Evolutionary conservation across 1,140 invertebrate species (phyloP), one percentile per base, ranked within the genome.

Genomic region (Sycobia sp.): DNA sequence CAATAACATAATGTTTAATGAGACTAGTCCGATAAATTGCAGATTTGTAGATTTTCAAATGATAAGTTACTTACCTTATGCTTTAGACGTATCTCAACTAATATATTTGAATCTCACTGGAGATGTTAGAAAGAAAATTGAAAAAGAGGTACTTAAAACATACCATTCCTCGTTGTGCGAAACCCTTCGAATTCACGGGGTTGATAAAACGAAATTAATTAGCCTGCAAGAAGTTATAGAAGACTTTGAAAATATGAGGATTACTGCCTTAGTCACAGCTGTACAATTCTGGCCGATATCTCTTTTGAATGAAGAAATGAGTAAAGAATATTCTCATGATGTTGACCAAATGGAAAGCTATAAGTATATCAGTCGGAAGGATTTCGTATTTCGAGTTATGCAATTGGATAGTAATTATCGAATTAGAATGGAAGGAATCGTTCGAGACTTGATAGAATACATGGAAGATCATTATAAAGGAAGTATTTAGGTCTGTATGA

Each of bases 1-100:
- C 9, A 60, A 60, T 22, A 60, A 60, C 18, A n/a, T 60, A 1
- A 49, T 59, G 57, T 49, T 60, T 22, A 38, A 36, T 3, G 39
- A 46, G 1, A 25, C 13, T 3, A 22, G 32, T 0, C 2, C 29
- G 3, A 16, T 2, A 16, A 49, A 18, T 9, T 50, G 46, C 38
- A 32, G 16, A 1, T 32, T 60, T 7, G 23, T 60, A 4, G 58
- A 60, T 18, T 60, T 60, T 18, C 58, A 60, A 20, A 51, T 41
- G 47, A n/a, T 43, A 11, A 3, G n/a, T 13, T 60, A 60, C 20
- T 20, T 14, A 4, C 29, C 11, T 3, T 41, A 25, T n/a, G 36
- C 20, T 8, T 20, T 60, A 10, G 58, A 60, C 11, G 4, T 60
- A 0, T 5, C 25, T 7, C 22, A 39, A 27, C 14, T 60, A 0